Conservation (phyloP, 2,113 vertebrate genomes). For the Eidolon helvum region DNA sequence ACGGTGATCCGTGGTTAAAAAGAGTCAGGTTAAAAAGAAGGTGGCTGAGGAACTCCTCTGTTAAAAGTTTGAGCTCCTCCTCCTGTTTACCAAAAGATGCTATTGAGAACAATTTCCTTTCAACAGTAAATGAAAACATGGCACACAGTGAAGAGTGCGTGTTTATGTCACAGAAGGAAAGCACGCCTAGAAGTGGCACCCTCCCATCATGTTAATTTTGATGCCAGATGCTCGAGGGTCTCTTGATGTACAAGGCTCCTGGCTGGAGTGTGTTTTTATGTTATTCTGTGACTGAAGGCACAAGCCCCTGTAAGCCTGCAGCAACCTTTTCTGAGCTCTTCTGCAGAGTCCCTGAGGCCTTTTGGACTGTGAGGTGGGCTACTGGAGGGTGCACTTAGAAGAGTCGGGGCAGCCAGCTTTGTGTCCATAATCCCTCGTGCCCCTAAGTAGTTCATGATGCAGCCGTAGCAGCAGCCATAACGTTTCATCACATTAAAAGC, state of each 20-base stretch:
- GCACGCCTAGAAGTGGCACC: neutral
- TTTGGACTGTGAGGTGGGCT: neutral
- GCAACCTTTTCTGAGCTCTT: neutral
- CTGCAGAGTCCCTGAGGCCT: neutral
- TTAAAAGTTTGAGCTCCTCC: conserved; percentile 13
- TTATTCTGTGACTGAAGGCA: neutral
- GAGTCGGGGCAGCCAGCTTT: neutral
- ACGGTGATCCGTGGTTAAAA: too few species aligned
- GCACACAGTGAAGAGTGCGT: neutral
- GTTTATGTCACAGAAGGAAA: neutral
- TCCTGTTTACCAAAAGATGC: neutral
- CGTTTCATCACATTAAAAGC: conserved; percentile 79
- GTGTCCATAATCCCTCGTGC: conserved; percentile 17
- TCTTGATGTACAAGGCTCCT: neutral
- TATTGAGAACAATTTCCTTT: neutral
- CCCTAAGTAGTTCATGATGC: conserved; percentile 48
- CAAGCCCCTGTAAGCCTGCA: neutral
- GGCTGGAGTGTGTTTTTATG: conserved; percentile 52
- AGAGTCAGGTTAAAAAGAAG: conserved; percentile 42
- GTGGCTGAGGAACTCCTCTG: neutral
- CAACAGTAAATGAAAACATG: conserved; percentile 34
- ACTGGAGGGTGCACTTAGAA: neutral
- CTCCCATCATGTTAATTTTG: neutral
- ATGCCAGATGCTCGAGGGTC: neutral
- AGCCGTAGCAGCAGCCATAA: conserved; percentile 44